Conservation (phyloP, 2,888 invertebrate species). For the Pegoplata infirma region DNA sequence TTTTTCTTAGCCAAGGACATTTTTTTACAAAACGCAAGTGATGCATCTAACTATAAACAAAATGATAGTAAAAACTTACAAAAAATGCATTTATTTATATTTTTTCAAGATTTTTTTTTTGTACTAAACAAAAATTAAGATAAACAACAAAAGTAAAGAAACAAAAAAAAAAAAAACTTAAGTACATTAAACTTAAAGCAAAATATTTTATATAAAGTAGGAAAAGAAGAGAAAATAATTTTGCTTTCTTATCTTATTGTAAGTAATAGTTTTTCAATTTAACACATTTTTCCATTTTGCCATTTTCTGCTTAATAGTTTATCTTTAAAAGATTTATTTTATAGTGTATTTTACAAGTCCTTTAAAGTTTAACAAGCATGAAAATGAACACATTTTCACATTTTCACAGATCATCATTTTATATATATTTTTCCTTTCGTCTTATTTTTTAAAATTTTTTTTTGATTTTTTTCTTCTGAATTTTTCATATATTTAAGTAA, state of each 20-base stretch:
- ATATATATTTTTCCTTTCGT: constrained; percentile 53
- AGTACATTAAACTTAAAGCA: background rate
- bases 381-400: constrained; percentile 66
- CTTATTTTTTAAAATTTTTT: background rate
- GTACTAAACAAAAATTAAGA: no score
- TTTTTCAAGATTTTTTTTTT: no score
- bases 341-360: constrained; percentile 66
- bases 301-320: background rate
- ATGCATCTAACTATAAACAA: constrained; percentile 31
- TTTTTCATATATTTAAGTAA: background rate
- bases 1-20: constrained; percentile 38
- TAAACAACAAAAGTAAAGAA: background rate
- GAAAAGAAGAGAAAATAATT: background rate
- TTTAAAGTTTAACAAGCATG: constrained; percentile 66
- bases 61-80: constrained; percentile 30
- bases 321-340: constrained; percentile 47
- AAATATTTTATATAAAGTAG: background rate
- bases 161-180: background rate
- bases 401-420: constrained; percentile 71
- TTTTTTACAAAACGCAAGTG: constrained; percentile 34
- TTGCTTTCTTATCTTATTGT: background rate
- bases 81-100: constrained; percentile 1
- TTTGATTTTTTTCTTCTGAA: constrained; percentile 9
- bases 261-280: constrained; percentile 23
- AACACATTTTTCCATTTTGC: background rate